phyloP scores from a whole-genome alignment of 2,797 vertebrate genomes.

The Megaceryle alcyon region DNA sequence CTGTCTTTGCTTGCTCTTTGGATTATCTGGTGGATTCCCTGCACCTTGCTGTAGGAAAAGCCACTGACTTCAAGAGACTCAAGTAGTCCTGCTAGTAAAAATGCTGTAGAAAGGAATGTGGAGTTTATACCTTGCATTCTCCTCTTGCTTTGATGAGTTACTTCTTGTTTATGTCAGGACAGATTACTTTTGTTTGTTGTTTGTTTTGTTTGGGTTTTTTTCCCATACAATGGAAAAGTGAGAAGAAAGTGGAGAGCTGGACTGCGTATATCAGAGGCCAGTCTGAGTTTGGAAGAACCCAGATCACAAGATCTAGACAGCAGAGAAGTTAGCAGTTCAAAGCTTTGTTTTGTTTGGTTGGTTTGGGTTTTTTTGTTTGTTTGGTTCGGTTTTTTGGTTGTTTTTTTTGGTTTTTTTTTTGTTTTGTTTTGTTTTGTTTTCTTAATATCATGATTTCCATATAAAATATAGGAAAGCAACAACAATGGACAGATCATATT shows the following conservation, averaged over 20 bases:
- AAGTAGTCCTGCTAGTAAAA: background rate
- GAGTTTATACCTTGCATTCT: background rate
- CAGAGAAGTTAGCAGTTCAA: background rate
- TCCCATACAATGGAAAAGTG: background rate
- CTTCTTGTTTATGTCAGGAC: background rate
- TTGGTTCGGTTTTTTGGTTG: too few relatives aligned
- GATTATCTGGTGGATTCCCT: accelerated
- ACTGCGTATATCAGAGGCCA: conserved; percentile 36
- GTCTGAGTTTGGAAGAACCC: conserved; percentile 32
- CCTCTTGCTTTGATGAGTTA: background rate
- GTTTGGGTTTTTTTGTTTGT: too few relatives aligned
- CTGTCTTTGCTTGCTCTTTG: background rate
- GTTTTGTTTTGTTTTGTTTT: too few relatives aligned
- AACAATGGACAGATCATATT: background rate
- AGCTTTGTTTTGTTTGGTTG: background rate
- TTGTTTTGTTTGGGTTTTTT: background rate
- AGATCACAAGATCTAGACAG: background rate
- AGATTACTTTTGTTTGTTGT: background rate
- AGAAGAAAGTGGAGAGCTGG: background rate
- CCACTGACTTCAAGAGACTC: accelerated
- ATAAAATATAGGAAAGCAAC: background rate
- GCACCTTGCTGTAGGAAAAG: background rate
- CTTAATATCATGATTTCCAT: background rate
- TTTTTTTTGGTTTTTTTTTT: background rate
- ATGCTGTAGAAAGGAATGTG: background rate